Percentiles rank a stretch among this genome's conserved stretches.
phyloP scores from a whole-genome alignment of 2,113 vertebrate genomes.

The Glaucomys volans region DNA sequence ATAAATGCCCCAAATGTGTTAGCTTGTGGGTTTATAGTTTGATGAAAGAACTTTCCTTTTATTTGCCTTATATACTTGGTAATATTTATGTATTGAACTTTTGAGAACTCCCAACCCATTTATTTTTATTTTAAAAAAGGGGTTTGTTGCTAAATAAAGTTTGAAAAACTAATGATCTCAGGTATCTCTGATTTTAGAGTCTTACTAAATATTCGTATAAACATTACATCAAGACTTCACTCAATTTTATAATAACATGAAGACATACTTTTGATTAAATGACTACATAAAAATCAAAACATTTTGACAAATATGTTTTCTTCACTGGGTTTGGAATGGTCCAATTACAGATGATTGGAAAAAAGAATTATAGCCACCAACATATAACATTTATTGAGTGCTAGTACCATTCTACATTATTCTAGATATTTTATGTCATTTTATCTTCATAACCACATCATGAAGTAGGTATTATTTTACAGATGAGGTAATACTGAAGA shows the following conservation, averaged over 20 bases:
- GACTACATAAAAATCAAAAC: not conserved
- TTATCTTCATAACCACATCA: not conserved
- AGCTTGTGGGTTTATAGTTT: not conserved
- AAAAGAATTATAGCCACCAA: not conserved
- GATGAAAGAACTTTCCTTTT: not conserved
- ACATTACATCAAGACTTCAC: not conserved
- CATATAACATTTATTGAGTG: not conserved
- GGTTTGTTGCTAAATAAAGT: not conserved
- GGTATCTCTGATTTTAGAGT: not conserved
- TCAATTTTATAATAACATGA: conserved; percentile 34
- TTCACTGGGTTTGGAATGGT: not conserved
- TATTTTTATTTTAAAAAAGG: conserved; percentile 11
- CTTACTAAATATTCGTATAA: conserved; percentile 31
- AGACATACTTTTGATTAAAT: conserved; percentile 11
- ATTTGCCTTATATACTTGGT: not conserved
- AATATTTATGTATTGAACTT: not conserved
- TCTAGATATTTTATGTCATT: not conserved
- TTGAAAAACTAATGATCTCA: not conserved
- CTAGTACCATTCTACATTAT: not conserved
- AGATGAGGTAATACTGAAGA: not conserved
- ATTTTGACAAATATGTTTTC: conserved; percentile 19
- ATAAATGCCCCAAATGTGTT: not conserved
- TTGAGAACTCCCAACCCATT: not conserved
- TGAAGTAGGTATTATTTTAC: not conserved
- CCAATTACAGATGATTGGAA: not conserved